Evolutionary conservation across 2,888 invertebrate species (phyloP).

Genomic region (Spisula subtruncata): DNA sequence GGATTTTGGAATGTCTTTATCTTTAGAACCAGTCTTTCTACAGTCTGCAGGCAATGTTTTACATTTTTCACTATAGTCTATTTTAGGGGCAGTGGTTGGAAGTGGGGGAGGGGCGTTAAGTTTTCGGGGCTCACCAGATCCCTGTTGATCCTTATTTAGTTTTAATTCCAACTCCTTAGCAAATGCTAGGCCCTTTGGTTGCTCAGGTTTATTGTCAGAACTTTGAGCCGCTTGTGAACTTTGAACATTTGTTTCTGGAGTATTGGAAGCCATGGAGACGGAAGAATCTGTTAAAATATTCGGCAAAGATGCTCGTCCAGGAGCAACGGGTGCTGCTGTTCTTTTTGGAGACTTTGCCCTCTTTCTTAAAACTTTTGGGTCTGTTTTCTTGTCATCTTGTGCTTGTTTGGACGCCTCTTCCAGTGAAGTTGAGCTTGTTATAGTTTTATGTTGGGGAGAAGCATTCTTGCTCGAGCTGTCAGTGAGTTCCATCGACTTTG

Average conservation of each 20-base stretch:
- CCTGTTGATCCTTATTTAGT: slow-evolving; percentile 70
- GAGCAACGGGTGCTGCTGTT: slow-evolving; percentile 76
- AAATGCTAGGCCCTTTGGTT: slow-evolving; percentile 73
- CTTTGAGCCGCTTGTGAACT: no score
- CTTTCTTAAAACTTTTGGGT: slow-evolving; percentile 74
- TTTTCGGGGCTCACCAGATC: slow-evolving; percentile 47
- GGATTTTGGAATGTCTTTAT: slow-evolving; percentile 50
- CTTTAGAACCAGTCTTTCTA: slow-evolving; percentile 52
- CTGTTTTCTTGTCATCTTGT: slow-evolving; percentile 52
- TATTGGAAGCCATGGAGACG: slow-evolving; percentile 54
- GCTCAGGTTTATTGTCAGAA: slow-evolving; percentile 44
- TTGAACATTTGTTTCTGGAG: slow-evolving; percentile 52
- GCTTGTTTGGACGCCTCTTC: slow-evolving; percentile 53
- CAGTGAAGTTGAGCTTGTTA: slow-evolving; percentile 49
- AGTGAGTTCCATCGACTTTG: slow-evolving; percentile 44
- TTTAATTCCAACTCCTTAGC: slow-evolving; percentile 81
- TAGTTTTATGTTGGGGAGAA: slow-evolving; percentile 28
- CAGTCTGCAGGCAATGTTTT: slow-evolving; percentile 55
- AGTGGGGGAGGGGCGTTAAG: slow-evolving; percentile 65
- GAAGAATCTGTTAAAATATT: slow-evolving; percentile 61
- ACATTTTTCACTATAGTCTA: slow-evolving; percentile 55
- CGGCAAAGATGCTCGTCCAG: slow-evolving; percentile 67
- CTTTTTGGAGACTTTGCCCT: slow-evolving; percentile 83
- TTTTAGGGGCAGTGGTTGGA: slow-evolving; percentile 67
- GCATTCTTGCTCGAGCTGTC: slow-evolving; percentile 36